Conservation (phyloP, 2,888 invertebrate genomes). For the Hydrotaea cyrtoneurina region DNA sequence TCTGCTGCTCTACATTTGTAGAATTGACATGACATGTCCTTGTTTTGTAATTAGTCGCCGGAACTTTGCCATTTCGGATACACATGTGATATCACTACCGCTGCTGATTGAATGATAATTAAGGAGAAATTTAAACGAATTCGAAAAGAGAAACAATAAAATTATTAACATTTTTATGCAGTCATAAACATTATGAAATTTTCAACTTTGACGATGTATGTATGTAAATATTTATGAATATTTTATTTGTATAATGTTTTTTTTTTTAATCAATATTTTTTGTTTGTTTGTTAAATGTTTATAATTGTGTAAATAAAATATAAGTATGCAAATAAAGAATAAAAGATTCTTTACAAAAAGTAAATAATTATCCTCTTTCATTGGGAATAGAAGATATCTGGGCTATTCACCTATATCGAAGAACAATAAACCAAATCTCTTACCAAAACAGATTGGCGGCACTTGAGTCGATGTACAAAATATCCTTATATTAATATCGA, state of each 20-base stretch:
- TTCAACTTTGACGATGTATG: conserved; percentile 64
- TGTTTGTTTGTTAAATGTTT: conserved; percentile 63
- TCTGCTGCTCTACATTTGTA: background rate
- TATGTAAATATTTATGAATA: conserved; percentile 69
- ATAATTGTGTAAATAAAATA: conserved; percentile 73
- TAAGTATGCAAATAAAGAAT: conserved; percentile 80
- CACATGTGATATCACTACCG: conserved; percentile 79
- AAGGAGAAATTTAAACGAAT: conserved; percentile 35
- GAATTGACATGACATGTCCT: background rate
- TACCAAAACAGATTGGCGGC: too few relatives aligned
- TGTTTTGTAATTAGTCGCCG: conserved; percentile 74
- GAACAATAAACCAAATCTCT: too few relatives aligned
- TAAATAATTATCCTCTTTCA: background rate
- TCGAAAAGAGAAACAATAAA: conserved; percentile 35
- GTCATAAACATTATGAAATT: conserved; percentile 30
- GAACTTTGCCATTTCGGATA: conserved; percentile 78
- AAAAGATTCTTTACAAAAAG: conserved; percentile 77
- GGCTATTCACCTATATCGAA: too few relatives aligned
- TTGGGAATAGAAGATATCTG: background rate
- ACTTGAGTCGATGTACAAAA: too few relatives aligned
- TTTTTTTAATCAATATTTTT: conserved; percentile 32
- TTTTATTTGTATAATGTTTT: conserved; percentile 69
- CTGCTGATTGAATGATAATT: conserved; percentile 70
- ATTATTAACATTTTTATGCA: conserved; percentile 38
- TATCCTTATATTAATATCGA: too few relatives aligned